Evolutionary conservation across 2,888 invertebrate species (phyloP), one percentile per base, ranked within the genome.

Genomic region (Plagiodera versicolora): DNA sequence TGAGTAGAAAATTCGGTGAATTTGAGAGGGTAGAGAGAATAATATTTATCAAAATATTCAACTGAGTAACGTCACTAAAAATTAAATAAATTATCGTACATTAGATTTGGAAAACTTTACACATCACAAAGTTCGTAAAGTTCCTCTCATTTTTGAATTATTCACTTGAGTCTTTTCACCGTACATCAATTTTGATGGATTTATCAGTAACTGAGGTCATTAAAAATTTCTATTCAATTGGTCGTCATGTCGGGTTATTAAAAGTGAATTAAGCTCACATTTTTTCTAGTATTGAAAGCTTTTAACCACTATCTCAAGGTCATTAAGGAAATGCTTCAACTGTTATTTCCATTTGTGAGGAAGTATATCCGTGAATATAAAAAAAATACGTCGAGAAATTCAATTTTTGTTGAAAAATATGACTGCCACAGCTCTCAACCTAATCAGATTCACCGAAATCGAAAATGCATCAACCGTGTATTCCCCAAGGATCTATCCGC

Each of bases 251-350:
- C 5, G 28, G 10, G 19, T 53, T 28, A 53, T 44, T 53, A 52
- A 8, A 52, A 44, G 53, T n/a, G 16, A 24, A 53, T 53, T 53
- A 52, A 52, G 30, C 39, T 30, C 14, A 39, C 39, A 53, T 6
- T 44, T 53, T 53, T 53, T 51, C 19, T 19, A 11, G 11, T 17
- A 14, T 39, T 24, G 39, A 3, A 11, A 24, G 28, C 20, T 39
- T 53, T 53, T 24, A 53, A 14, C 44, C 53, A 53, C 44, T 20
- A 53, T 53, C 53, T 53, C 44, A 30, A 44, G 28, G 44, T 28
- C 53, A 53, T 53, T 53, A 53, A 44, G 53, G 39, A 44, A 53
- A 44, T 44, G 20, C 44, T 28, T 53, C 24, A 10, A 44, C 20
- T 28, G 24, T 53, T 39, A 11, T 14, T 4, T n/a, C 9, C 9